Evolutionary conservation across 1,140 invertebrate genomes (phyloP).

Genomic region (Musca vetustissima): DNA sequence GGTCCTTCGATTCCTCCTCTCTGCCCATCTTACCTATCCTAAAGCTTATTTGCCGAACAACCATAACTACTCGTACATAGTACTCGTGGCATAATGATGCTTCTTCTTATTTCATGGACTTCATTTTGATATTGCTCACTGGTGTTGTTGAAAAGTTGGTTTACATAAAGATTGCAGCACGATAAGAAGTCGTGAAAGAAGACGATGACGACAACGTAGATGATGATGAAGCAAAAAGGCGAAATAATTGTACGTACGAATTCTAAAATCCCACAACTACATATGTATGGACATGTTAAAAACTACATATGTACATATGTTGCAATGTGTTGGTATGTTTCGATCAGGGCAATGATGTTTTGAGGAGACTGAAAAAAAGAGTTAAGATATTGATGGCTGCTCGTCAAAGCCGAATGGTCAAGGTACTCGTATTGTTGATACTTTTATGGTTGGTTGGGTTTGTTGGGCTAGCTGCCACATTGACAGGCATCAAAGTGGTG

Average conservation of each 20-base stretch:
- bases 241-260: too few relatives aligned
- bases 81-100: conserved; percentile 20
- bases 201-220: too few relatives aligned
- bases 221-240: too few relatives aligned
- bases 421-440: too few relatives aligned
- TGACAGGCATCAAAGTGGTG: too few relatives aligned
- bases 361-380: background rate
- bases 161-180: conserved; percentile 22
- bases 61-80: conserved; percentile 15
- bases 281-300: too few relatives aligned
- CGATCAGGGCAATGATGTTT: background rate
- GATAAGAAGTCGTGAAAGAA: conserved; percentile 6
- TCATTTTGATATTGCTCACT: background rate
- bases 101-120: background rate
- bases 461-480: too few relatives aligned
- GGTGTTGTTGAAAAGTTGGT: background rate
- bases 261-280: too few relatives aligned
- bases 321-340: background rate
- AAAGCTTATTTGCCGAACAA: too few relatives aligned
- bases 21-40: too few relatives aligned
- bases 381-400: conserved; percentile 7
- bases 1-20: too few relatives aligned
- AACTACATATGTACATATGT: background rate
- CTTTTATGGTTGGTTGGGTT: too few relatives aligned
- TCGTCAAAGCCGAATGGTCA: background rate